Evolutionary conservation across 2,888 invertebrate species (phyloP).

Genomic region (Brassicogethes aeneus): DNA sequence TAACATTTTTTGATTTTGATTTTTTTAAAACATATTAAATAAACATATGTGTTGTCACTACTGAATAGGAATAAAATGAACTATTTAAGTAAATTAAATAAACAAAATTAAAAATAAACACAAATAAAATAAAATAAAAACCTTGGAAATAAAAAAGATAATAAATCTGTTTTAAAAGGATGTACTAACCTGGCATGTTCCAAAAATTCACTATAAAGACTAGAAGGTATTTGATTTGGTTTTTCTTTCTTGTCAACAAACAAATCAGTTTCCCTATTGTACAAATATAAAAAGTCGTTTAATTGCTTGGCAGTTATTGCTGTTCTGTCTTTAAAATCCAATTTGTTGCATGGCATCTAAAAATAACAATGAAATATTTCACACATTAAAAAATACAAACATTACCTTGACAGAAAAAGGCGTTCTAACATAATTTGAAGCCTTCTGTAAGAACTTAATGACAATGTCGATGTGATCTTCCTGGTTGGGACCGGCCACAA

Average conservation of each 20-base stretch:
- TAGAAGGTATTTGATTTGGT: constrained; percentile 47
- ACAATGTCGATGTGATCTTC: constrained; percentile 58
- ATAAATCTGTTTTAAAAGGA: too few species aligned
- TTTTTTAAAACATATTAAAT: too few species aligned
- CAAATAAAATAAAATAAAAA: too few species aligned
- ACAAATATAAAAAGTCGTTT: constrained; percentile 75
- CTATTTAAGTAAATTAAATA: too few species aligned
- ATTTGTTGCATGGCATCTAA: constrained; percentile 60
- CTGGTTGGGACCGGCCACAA: constrained; percentile 48
- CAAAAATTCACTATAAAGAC: constrained; percentile 52
- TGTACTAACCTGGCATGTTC: constrained; percentile 49
- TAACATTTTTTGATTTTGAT: too few species aligned
- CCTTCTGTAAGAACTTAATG: constrained; percentile 66
- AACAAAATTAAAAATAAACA: too few species aligned
- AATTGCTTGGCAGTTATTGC: constrained; percentile 77
- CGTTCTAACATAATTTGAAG: constrained; percentile 60
- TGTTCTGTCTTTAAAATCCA: constrained; percentile 71
- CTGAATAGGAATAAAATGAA: too few species aligned
- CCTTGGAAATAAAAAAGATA: too few species aligned
- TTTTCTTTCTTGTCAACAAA: constrained; percentile 63
- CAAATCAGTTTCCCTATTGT: constrained; percentile 73
- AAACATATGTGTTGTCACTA: too few species aligned
- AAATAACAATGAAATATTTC: constrained; percentile 35
- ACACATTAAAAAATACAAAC: constrained; percentile 13
- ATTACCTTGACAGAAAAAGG: constrained; percentile 55